These are phyloP conservation scores for Scortum barcoo DNA, from an alignment of 2,113 vertebrate genomes.

Conservation along the genomic window DNA sequence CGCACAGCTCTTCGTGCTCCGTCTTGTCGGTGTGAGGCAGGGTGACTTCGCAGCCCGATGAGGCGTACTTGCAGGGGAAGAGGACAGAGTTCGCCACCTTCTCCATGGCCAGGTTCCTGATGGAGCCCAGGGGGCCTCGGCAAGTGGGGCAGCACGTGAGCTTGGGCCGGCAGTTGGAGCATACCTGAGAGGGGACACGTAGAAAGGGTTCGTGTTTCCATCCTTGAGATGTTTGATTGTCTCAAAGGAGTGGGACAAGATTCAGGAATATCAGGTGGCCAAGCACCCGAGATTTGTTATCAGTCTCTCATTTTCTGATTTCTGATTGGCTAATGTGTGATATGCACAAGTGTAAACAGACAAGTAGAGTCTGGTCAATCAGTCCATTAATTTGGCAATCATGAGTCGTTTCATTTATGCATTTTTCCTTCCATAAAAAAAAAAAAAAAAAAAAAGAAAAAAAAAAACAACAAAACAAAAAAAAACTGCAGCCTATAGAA, in stretches of 20 bases:
- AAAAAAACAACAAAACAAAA: no score
- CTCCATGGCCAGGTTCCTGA: slow-evolving; percentile 99
- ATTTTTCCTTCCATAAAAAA: no score
- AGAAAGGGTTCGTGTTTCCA: not conserved
- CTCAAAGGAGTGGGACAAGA: not conserved
- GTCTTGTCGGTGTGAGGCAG: slow-evolving; percentile 98
- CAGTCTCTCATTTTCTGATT: not conserved
- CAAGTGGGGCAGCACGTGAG: slow-evolving; percentile 99
- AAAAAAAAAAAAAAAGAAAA: no score
- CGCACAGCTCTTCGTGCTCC: slow-evolving; percentile 98
- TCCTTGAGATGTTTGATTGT: no score
- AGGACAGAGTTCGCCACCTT: slow-evolving; percentile 99
- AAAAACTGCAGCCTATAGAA: not conserved
- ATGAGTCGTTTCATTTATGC: no score
- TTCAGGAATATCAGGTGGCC: not conserved
- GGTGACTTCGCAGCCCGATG: slow-evolving; percentile 97
- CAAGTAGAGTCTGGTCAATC: no score
- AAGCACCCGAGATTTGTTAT: not conserved
- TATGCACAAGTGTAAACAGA: no score
- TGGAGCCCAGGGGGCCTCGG: slow-evolving; percentile 96
- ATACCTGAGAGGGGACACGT: slow-evolving; percentile 79
- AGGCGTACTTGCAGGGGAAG: slow-evolving; percentile 98
- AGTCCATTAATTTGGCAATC: no score
- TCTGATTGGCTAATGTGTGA: not conserved
- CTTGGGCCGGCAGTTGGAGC: slow-evolving; percentile 99